Evolutionary conservation across 2,797 vertebrate species (phyloP).

Genomic region (Linurgus olivaceus): DNA sequence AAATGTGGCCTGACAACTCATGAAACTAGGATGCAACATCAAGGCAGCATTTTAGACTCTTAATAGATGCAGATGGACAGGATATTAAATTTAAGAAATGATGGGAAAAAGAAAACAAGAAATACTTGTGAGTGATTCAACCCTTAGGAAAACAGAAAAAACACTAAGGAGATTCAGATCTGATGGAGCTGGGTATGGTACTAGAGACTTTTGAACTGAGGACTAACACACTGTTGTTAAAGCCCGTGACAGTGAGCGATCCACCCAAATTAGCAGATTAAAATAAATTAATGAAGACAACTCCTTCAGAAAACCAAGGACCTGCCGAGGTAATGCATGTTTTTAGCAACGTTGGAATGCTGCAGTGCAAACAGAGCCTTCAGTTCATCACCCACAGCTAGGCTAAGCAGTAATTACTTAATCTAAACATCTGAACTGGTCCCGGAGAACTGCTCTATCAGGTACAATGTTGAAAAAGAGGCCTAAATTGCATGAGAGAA

Average conservation of each 20-base stretch:
- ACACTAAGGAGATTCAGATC: neutral
- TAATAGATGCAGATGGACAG: neutral
- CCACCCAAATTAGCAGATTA: neutral
- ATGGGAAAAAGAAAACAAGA: neutral
- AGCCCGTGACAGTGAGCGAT: neutral
- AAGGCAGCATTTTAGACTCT: neutral
- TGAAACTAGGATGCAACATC: neutral
- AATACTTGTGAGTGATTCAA: neutral
- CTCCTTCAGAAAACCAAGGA: neutral
- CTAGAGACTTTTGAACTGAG: neutral
- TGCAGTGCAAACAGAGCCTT: neutral
- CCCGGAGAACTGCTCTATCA: conserved; percentile 14
- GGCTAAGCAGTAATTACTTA: conserved; percentile 25
- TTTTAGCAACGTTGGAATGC: neutral
- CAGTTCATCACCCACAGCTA: neutral
- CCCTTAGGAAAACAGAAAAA: neutral
- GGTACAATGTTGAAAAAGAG: conserved; percentile 1
- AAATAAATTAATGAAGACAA: neutral
- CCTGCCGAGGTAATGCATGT: neutral
- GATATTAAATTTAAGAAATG: neutral
- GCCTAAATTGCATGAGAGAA: neutral
- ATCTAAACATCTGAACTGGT: conserved; percentile 41
- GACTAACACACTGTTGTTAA: neutral
- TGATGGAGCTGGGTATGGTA: neutral
- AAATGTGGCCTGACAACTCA: neutral